Conservation (phyloP, 2,797 vertebrate species). For the Acropternis orthonyx region DNA sequence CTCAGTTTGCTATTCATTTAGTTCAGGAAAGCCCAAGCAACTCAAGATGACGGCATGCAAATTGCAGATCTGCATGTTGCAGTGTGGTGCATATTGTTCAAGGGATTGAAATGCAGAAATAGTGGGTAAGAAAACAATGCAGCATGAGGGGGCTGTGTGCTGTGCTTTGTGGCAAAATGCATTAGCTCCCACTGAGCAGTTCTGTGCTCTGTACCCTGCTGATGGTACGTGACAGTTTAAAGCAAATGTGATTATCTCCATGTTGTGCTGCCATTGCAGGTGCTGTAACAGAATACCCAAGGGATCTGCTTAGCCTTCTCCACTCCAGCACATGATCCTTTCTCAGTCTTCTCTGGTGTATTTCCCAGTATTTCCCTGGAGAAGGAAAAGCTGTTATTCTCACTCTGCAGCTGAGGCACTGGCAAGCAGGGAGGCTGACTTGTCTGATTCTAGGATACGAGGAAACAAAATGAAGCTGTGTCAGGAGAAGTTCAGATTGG, state of each 20-base stretch:
- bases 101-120: background rate
- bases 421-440: background rate
- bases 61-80: background rate
- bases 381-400: background rate
- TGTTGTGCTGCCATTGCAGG: background rate
- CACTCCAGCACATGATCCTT: background rate
- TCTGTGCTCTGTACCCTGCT: background rate
- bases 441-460: background rate
- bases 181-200: background rate
- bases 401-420: background rate
- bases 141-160: background rate
- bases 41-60: accelerated
- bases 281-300: background rate
- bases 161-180: background rate
- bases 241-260: background rate
- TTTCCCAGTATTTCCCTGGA: background rate
- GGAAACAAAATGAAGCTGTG: background rate
- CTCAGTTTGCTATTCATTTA: background rate
- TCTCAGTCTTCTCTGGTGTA: background rate
- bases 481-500: background rate
- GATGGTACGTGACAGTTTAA: background rate
- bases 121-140: background rate
- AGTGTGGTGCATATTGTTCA: accelerated
- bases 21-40: background rate
- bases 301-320: background rate